phyloP scores from a whole-genome alignment of 2,888 invertebrate genomes.

The Xylota sylvarum region DNA sequence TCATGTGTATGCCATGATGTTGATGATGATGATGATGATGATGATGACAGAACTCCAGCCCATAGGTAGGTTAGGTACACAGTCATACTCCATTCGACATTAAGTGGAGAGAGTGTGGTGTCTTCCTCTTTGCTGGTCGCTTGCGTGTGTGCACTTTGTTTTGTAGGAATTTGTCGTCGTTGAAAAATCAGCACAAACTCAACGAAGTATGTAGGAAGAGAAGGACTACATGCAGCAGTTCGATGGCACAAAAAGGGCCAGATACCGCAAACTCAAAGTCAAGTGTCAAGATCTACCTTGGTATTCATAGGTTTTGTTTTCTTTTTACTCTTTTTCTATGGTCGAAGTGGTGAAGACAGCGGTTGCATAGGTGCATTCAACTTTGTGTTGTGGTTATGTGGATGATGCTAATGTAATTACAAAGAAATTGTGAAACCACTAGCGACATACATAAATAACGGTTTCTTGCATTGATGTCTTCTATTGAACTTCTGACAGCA shows the following conservation, averaged over 20 bases:
- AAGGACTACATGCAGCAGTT: background rate
- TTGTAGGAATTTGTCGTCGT: slow-evolving; percentile 47
- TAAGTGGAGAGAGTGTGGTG: slow-evolving; percentile 57
- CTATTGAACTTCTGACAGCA: no score
- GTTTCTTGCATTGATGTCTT: background rate
- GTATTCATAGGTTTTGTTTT: slow-evolving; percentile 38
- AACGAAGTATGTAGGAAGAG: background rate
- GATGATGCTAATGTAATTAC: slow-evolving; percentile 17
- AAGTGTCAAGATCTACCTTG: slow-evolving; percentile 72
- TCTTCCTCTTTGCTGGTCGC: slow-evolving; percentile 38
- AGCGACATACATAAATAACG: slow-evolving; percentile 9
- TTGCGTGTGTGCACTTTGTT: slow-evolving; percentile 8
- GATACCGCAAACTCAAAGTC: slow-evolving; percentile 68
- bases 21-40: slow-evolving; percentile 50
- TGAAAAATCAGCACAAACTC: slow-evolving; percentile 14
- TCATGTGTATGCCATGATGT: slow-evolving; percentile 19
- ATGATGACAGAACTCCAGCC: slow-evolving; percentile 58
- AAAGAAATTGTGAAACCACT: slow-evolving; percentile 41
- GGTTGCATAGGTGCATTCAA: slow-evolving; percentile 61
- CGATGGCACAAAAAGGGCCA: slow-evolving; percentile 50
- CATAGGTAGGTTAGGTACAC: slow-evolving; percentile 73
- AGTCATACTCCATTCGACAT: slow-evolving; percentile 55
- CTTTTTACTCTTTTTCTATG: slow-evolving; percentile 12
- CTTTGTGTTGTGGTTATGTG: slow-evolving; percentile 47
- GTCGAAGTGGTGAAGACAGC: slow-evolving; percentile 12